Base-by-base conservation (phyloP, 2,113 vertebrate species). In the Trinectes maculatus region DNA sequence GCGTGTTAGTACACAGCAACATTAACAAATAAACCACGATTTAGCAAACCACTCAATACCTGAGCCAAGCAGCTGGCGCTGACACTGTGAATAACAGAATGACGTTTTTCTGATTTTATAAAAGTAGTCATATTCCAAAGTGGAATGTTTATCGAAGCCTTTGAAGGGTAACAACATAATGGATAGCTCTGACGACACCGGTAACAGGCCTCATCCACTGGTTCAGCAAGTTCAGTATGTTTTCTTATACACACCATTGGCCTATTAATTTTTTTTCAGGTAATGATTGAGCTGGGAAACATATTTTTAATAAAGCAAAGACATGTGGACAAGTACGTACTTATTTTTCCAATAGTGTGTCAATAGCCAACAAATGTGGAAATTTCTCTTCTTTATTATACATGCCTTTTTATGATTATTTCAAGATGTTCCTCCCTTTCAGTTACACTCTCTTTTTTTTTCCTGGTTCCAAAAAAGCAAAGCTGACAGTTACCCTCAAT, bases 341-440 rank as follows among this genome's bases (percentile, higher is more conserved):
- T 69, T 61, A 31, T 82, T 72, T n/a, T 65, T 86, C 65, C 84
- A 80, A 68, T 60, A 68, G 66, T 56, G 61, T 71, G 62, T 86
- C 55, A 73, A 71, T 40, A 82, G 77, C 82, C 83, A 87, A 66
- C 81, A 79, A 61, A 61, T 66, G 52, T 42, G 71, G 71, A 86
- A 60, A 84, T 85, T 36, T 76, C 78, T 85, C 49, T 80, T 77
- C 29, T 84, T 60, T 87, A 82, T 86, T 84, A 85, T 86, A 89
- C 70, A 74, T 72, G 69, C 76, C 80, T 87, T 85, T 75, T 31
- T 72, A 24, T 84, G 73, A 93, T 90, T 61, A 73, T 59, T 92
- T 92, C 90, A 92, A 91, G 84, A 92, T 92, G 89, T 89, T 86
- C 22, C 53, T 72, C 59, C 28, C 37, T 72, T 59, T 58, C 64